Evolutionary conservation across 2,113 vertebrate genomes (phyloP).

Genomic region (Arvicanthis niloticus): DNA sequence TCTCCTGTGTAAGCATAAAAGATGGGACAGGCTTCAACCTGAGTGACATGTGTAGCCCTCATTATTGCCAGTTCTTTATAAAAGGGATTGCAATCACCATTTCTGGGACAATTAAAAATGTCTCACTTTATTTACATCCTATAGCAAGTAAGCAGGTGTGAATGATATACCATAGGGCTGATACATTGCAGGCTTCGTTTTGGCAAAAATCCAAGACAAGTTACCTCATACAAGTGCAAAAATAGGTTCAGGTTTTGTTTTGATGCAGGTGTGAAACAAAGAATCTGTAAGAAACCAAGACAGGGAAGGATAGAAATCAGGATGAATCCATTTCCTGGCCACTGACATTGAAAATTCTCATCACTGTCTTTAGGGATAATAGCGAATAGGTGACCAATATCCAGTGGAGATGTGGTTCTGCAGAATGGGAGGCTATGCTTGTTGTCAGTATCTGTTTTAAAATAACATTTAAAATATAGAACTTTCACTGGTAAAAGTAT

Average conservation of each 20-base stretch:
- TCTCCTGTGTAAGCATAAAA: background rate
- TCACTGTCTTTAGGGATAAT: constrained; percentile 2
- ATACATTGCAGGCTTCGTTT: constrained; percentile 52
- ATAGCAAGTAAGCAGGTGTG: constrained; percentile 23
- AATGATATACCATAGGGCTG: background rate
- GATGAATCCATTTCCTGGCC: background rate
- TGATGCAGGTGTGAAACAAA: constrained; percentile 80
- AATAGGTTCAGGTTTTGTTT: constrained; percentile 77
- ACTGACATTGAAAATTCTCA: background rate
- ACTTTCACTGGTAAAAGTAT: background rate
- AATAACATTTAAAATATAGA: background rate
- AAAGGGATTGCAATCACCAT: background rate
- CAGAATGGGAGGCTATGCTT: background rate
- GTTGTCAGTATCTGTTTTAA: background rate
- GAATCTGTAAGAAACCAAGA: constrained; percentile 68
- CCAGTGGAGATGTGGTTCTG: background rate
- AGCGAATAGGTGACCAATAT: background rate
- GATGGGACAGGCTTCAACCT: background rate
- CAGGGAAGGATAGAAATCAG: constrained; percentile 24
- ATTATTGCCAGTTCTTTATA: background rate
- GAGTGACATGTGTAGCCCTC: background rate
- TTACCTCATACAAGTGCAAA: constrained; percentile 67
- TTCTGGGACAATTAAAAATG: constrained; percentile 21
- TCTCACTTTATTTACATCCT: background rate
- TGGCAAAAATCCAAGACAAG: constrained; percentile 58